These are phyloP conservation scores for Spongia lamella DNA, from an alignment of 37 sponge, comb jelly and placozoan species.

Conservation along the genomic window DNA sequence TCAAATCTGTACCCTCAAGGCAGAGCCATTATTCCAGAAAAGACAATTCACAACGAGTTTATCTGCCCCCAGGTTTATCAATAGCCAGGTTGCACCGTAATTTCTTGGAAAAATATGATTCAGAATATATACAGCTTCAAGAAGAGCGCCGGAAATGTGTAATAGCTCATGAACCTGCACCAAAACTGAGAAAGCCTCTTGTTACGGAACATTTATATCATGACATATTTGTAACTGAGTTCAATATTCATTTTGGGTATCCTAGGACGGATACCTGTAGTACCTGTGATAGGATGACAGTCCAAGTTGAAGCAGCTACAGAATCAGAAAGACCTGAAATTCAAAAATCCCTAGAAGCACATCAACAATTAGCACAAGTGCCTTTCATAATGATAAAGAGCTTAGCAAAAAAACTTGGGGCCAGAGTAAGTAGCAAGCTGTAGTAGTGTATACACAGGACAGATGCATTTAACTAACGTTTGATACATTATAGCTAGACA, in stretches of 20 bases:
- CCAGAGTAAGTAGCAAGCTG: neutral
- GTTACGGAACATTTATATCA: constrained; percentile 40
- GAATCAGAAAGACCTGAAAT: constrained; percentile 4
- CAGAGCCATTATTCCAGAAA: constrained; percentile 36
- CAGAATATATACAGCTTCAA: constrained; percentile 5
- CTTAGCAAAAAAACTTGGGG: constrained; percentile 4
- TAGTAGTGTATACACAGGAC: neutral
- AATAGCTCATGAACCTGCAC: constrained; percentile 18
- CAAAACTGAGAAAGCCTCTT: constrained; percentile 28
- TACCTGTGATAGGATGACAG: constrained; percentile 33
- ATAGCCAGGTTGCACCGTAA: constrained; percentile 26
- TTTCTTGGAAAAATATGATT: constrained; percentile 21
- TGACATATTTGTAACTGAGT: constrained; percentile 33
- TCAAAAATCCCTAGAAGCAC: constrained; percentile 2
- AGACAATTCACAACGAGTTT: constrained; percentile 17
- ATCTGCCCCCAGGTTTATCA: constrained; percentile 32
- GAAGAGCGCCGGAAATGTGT: constrained; percentile 1
- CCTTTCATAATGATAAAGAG: constrained; percentile 17
- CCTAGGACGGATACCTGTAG: constrained; percentile 36
- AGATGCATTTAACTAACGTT: neutral
- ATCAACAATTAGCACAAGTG: constrained; percentile 15
- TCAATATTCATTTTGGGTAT: constrained; percentile 38
- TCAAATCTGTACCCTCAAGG: constrained; percentile 15
- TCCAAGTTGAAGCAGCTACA: neutral
- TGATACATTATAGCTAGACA: neutral